phyloP scores from a whole-genome alignment of 2,113 vertebrate species.

The Illadopsis cleaveri region DNA sequence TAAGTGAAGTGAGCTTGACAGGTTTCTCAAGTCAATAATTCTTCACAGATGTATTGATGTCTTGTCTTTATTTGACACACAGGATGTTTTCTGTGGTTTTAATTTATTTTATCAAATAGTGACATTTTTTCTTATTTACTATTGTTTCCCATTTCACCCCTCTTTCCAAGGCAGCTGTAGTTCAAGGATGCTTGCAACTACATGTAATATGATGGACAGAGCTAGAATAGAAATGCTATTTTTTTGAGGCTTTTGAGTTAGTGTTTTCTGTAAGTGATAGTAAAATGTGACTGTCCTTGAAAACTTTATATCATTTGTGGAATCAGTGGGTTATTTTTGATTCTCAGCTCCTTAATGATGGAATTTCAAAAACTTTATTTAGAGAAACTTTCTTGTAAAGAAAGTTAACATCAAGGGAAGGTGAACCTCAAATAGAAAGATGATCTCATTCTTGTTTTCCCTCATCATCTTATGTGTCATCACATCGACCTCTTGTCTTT shows the following conservation, averaged over 20 bases:
- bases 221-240: neutral
- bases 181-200: neutral
- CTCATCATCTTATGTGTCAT: neutral
- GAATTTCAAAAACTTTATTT: neutral
- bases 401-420: neutral
- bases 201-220: neutral
- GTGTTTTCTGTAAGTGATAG: neutral
- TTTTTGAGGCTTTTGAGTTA: neutral
- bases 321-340: neutral
- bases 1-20: neutral
- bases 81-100: neutral
- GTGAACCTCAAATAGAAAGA: neutral
- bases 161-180: neutral
- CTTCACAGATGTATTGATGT: neutral
- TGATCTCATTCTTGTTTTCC: conserved; percentile 7
- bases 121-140: neutral
- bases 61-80: neutral
- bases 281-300: neutral
- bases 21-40: neutral
- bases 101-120: neutral
- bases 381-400: neutral
- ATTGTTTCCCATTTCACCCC: neutral
- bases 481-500: neutral
- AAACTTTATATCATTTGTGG: neutral
- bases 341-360: neutral